Evolutionary conservation across 1,140 invertebrate genomes (phyloP).

Genomic region (Drosophila cardini): DNA sequence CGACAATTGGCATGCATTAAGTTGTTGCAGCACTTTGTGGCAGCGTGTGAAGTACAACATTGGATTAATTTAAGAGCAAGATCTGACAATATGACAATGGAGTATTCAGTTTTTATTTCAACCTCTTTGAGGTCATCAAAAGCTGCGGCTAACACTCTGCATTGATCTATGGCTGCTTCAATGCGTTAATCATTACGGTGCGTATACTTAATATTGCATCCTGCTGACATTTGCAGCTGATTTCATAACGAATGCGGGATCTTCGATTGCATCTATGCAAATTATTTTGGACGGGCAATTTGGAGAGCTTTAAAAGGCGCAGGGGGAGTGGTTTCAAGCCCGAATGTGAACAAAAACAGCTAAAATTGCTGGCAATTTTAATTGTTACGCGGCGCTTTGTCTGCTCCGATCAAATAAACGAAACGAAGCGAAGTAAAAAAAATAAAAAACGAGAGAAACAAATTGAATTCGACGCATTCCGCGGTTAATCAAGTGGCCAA

Average conservation of each 20-base stretch:
- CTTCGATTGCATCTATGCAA: conserved; percentile 63
- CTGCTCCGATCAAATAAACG: conserved; percentile 49
- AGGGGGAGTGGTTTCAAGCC: neutral
- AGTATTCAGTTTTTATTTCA: conserved; percentile 16
- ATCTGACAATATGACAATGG: conserved; percentile 42
- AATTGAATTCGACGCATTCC: conserved; percentile 74
- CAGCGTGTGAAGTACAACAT: conserved; percentile 73
- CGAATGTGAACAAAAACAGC: conserved; percentile 17
- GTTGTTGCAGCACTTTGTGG: conserved; percentile 69
- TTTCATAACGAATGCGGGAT: conserved; percentile 54
- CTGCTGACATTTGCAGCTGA: conserved; percentile 63
- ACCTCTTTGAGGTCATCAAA: conserved; percentile 4
- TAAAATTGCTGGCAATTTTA: conserved; percentile 59
- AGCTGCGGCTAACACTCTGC: neutral
- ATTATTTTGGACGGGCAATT: conserved; percentile 65
- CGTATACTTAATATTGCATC: conserved; percentile 23
- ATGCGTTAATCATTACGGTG: neutral
- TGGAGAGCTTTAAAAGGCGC: conserved; percentile 41
- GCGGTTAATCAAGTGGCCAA: conserved; percentile 49
- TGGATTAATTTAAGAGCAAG: conserved; percentile 55
- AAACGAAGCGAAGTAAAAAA: too few relatives aligned
- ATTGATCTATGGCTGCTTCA: neutral
- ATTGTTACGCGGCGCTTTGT: conserved; percentile 65
- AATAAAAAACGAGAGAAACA: conserved; percentile 59
- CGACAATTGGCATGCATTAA: conserved; percentile 83